phyloP scores from a whole-genome alignment of 64 coral and sea anemone genomes.

The Montipora cactus region DNA sequence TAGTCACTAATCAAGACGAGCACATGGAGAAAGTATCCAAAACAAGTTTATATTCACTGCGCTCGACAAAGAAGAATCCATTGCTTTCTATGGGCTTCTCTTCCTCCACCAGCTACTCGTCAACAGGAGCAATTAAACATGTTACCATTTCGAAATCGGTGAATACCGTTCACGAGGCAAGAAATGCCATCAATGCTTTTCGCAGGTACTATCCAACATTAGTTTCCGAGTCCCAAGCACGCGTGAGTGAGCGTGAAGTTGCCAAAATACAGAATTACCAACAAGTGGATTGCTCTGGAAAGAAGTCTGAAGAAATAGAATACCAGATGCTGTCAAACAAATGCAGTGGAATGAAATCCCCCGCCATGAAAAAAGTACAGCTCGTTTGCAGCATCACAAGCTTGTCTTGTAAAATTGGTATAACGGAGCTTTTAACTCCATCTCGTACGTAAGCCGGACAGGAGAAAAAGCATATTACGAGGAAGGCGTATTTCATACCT shows the following conservation, averaged over 20 bases:
- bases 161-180: neutral
- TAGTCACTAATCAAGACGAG: slow-evolving; percentile 9
- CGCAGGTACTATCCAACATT: slow-evolving; percentile 25
- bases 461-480: neutral
- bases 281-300: neutral
- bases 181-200: neutral
- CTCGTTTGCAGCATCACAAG: neutral
- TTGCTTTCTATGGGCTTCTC: neutral
- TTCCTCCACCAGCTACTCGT: neutral
- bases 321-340: slow-evolving; percentile 15
- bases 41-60: neutral
- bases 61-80: neutral
- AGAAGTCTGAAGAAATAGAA: neutral
- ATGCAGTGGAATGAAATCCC: neutral
- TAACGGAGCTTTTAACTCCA: neutral
- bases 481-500: no score
- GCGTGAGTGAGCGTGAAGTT: slow-evolving; percentile 3
- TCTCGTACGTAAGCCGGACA: neutral
- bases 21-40: neutral
- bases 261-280: neutral
- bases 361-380: neutral
- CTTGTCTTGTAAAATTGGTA: neutral
- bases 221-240: neutral
- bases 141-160: slow-evolving; percentile 16
- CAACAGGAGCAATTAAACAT: neutral